Base-by-base conservation (phyloP, 2,113 vertebrate genomes). In the Narcine bancroftii region DNA sequence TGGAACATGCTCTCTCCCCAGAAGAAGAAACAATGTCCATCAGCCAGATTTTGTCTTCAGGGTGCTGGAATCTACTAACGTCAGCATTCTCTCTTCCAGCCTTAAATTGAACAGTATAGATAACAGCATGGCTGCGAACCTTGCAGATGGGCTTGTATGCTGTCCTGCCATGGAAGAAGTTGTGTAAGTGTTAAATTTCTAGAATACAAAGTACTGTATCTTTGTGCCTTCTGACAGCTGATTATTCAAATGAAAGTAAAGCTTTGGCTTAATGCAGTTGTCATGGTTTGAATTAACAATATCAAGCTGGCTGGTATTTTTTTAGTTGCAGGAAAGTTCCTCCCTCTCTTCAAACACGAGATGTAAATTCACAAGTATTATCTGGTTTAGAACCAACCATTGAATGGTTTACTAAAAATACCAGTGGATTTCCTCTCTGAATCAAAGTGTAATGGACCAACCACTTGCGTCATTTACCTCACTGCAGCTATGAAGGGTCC, bases 101-200 rank as follows among this genome's bases (percentile, higher is more conserved):
- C 92, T 97, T 92, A 94, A 93, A 21, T 92, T 93, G 10, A 96
- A 95, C 92, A 92, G 93, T 10, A 93, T 97, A 63, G 93, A 93
- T 33, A 94, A 96, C 11, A 92, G 50, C 42, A 93, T 94, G 21
- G 94, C 94, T 17, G 94, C 92, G 72, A 85, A 45, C 0, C 95
- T 97, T 0, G 91, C 85, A 0, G 19, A 47, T 0, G 92, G 93
- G 79, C 77, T 96, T 15, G 29, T 0, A 2, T 93, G 93, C 0
- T 96, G 96, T 66, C 95, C 92, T 0, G 93, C 93, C 39, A 0
- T 97, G 92, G 96, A 97, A 91, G 95, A 96, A 92, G 94, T 96
- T 65, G 81, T 92, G 96, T 97, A 94, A 96, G 96, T 95, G 50
- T 72, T 45, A 47, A 19, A 92, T 83, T 87, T 77, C 53, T 6